phyloP scores from a whole-genome alignment of 2,113 vertebrate species.

The Rhinoptilus africanus region DNA sequence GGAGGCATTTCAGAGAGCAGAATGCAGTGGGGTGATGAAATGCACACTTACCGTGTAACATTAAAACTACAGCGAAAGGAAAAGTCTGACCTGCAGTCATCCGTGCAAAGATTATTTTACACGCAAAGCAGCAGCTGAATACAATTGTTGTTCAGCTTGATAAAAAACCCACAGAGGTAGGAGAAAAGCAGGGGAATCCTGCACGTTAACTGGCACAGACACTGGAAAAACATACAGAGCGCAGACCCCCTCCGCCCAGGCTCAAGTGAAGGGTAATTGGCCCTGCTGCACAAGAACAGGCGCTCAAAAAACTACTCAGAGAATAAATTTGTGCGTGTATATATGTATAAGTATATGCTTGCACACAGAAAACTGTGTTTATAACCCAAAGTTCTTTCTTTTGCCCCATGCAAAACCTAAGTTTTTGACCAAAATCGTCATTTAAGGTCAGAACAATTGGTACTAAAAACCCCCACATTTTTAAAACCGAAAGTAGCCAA shows the following conservation, averaged over 20 bases:
- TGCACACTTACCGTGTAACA: background rate
- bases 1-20: background rate
- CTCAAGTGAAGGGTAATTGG: background rate
- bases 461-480: background rate
- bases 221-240: background rate
- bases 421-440: background rate
- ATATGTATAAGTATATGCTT: background rate
- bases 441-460: background rate
- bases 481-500: background rate
- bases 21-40: background rate
- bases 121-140: conserved; percentile 26
- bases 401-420: background rate
- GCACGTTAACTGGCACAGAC: background rate
- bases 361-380: background rate
- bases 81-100: conserved; percentile 12
- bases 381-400: background rate
- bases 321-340: background rate
- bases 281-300: background rate
- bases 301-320: background rate
- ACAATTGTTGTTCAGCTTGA: conserved; percentile 47
- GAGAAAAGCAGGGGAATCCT: background rate
- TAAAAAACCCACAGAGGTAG: background rate
- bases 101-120: background rate
- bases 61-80: background rate
- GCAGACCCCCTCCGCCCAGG: background rate